Evolutionary conservation across 2,888 invertebrate species (phyloP).

Genomic region (Drosophila koepferae): DNA sequence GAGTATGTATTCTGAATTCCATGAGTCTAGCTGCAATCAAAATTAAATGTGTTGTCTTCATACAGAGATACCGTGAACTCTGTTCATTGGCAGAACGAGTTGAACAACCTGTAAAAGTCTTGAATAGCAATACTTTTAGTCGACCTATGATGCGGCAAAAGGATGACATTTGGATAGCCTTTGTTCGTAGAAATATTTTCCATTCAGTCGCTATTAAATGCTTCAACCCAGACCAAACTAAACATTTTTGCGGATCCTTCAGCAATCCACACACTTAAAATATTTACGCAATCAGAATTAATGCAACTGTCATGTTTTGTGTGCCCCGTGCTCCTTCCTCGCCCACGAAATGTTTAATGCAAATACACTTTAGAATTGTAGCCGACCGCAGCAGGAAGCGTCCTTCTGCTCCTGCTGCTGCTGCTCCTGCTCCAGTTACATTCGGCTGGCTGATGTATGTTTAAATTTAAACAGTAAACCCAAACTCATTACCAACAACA

Average conservation of each 20-base stretch:
- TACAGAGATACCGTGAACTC: too few species aligned
- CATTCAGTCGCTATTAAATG: conserved; percentile 23
- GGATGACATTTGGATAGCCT: not conserved
- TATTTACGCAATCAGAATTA: conserved; percentile 80
- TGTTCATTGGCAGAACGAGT: too few species aligned
- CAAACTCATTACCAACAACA: conserved; percentile 81
- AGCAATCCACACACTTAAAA: conserved; percentile 72
- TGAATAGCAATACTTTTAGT: not conserved
- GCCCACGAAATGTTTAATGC: conserved; percentile 76
- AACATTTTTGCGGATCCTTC: conserved; percentile 50
- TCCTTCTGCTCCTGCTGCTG: not conserved
- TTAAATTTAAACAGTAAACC: conserved; percentile 80
- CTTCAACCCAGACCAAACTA: conserved; percentile 16
- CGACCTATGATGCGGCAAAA: not conserved
- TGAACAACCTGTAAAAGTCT: not conserved
- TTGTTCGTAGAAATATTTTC: not conserved
- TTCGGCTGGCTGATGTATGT: conserved; percentile 44
- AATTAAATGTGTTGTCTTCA: too few species aligned
- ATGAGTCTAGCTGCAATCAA: too few species aligned
- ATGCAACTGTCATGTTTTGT: conserved; percentile 78
- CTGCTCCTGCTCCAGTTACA: conserved; percentile 12
- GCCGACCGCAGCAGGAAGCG: conserved; percentile 55
- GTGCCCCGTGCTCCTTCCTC: not conserved
- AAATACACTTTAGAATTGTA: conserved; percentile 83
- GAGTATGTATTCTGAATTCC: too few species aligned